These are phyloP conservation scores for Ochropleura leucogaster DNA, from an alignment of 2,888 invertebrate genomes.

Conservation along the genomic window DNA sequence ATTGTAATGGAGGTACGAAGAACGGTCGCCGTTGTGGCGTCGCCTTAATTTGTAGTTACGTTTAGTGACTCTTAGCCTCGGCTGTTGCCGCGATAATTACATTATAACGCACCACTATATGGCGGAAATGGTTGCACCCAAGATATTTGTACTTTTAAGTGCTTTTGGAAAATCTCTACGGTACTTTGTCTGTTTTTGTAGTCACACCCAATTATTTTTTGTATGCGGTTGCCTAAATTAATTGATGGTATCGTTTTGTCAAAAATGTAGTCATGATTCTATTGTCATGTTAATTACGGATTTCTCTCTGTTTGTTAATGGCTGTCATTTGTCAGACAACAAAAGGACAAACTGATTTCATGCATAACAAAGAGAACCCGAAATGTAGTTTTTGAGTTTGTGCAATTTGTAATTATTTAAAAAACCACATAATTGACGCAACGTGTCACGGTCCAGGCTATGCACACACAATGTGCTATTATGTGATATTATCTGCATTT, in stretches of 20 bases:
- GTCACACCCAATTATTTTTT: background rate
- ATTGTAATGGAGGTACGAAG: slow-evolving; percentile 67
- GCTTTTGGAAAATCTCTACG: background rate
- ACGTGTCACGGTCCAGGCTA: slow-evolving; percentile 61
- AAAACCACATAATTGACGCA: slow-evolving; percentile 59
- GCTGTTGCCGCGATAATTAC: slow-evolving; percentile 65
- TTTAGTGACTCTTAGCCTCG: slow-evolving; percentile 62
- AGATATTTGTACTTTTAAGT: slow-evolving; percentile 32
- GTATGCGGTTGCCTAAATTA: background rate
- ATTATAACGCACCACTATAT: slow-evolving; percentile 51
- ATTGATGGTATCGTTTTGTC: background rate
- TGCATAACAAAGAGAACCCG: slow-evolving; percentile 37
- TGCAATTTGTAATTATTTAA: slow-evolving; percentile 52
- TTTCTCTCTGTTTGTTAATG: slow-evolving; percentile 37
- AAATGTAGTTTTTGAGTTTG: slow-evolving; percentile 48
- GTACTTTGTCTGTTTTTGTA: background rate
- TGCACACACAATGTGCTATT: slow-evolving; percentile 67
- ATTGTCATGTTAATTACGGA: slow-evolving; percentile 41
- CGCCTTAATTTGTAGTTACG: slow-evolving; percentile 71
- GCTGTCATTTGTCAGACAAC: slow-evolving; percentile 29
- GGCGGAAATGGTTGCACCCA: slow-evolving; percentile 26
- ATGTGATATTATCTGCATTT: slow-evolving; percentile 69
- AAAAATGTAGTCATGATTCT: slow-evolving; percentile 2
- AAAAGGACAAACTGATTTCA: slow-evolving; percentile 42
- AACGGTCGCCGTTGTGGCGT: slow-evolving; percentile 57